Evolutionary conservation across 2,888 invertebrate genomes (phyloP).

Genomic region (Mystacides longicornis): DNA sequence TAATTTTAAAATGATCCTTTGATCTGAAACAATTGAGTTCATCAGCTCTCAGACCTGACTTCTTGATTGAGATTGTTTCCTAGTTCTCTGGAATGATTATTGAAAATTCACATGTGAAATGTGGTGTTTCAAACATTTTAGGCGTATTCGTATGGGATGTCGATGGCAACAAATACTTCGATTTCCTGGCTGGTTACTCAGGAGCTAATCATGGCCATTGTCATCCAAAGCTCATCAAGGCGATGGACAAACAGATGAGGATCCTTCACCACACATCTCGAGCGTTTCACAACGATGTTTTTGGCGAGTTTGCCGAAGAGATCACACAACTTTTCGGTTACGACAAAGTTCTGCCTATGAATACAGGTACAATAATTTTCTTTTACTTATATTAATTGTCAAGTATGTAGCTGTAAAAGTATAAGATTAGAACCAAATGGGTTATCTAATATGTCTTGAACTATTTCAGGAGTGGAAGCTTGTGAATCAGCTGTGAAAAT

Average conservation of each 20-base stretch:
- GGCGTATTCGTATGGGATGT: constrained; percentile 75
- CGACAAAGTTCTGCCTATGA: constrained; percentile 77
- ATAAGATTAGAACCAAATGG: background rate
- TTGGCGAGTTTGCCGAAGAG: constrained; percentile 69
- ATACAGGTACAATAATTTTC: constrained; percentile 49
- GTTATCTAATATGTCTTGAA: background rate
- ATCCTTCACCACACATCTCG: constrained; percentile 65
- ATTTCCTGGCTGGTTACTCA: constrained; percentile 74
- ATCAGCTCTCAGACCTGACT: too few species aligned
- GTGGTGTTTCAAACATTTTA: too few species aligned
- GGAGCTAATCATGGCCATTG: constrained; percentile 78
- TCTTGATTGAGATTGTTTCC: too few species aligned
- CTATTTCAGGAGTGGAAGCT: constrained; percentile 61
- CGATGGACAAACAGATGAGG: constrained; percentile 51
- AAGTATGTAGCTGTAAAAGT: background rate
- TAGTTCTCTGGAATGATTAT: too few species aligned
- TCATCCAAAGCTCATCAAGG: constrained; percentile 62
- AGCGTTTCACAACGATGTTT: constrained; percentile 65
- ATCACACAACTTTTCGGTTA: constrained; percentile 64
- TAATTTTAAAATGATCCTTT: too few species aligned
- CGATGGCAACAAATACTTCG: constrained; percentile 69
- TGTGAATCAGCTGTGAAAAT: constrained; percentile 74
- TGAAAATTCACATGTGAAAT: too few species aligned
- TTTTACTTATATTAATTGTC: background rate
- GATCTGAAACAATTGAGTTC: too few species aligned